Conservation (phyloP, 2,797 vertebrate species). For the Sus cebifrons region DNA sequence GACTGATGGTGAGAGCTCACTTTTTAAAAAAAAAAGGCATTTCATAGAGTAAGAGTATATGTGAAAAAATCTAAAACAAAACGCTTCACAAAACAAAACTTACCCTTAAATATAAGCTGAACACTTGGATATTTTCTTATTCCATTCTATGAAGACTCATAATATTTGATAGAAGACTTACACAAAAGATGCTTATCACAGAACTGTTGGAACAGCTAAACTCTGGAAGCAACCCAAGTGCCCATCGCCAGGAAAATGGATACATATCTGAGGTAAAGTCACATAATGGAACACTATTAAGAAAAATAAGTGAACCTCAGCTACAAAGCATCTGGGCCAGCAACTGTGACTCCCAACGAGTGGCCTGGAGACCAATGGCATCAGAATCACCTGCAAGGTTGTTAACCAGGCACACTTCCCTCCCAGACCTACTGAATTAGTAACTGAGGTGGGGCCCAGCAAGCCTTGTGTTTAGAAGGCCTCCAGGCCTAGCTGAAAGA, state of each 20-base stretch:
- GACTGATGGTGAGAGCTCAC: background rate
- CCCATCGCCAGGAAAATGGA: background rate
- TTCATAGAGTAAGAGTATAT: background rate
- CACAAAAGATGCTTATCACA: background rate
- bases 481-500: background rate
- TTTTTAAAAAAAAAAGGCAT: background rate
- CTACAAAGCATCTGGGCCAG: background rate
- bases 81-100: background rate
- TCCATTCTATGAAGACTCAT: background rate
- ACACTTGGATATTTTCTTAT: background rate
- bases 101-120: background rate
- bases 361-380: background rate
- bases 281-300: background rate
- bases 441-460: background rate
- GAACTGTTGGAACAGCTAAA: background rate
- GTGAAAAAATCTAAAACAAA: background rate
- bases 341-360: background rate
- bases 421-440: background rate
- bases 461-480: background rate
- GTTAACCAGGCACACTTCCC: background rate
- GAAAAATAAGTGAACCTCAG: background rate
- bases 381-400: background rate
- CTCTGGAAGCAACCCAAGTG: background rate
- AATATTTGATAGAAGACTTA: background rate
- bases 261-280: background rate